Evolutionary conservation across 2,113 vertebrate species (phyloP), one percentile per base, ranked within the genome.

Genomic region (Aythya baeri): DNA sequence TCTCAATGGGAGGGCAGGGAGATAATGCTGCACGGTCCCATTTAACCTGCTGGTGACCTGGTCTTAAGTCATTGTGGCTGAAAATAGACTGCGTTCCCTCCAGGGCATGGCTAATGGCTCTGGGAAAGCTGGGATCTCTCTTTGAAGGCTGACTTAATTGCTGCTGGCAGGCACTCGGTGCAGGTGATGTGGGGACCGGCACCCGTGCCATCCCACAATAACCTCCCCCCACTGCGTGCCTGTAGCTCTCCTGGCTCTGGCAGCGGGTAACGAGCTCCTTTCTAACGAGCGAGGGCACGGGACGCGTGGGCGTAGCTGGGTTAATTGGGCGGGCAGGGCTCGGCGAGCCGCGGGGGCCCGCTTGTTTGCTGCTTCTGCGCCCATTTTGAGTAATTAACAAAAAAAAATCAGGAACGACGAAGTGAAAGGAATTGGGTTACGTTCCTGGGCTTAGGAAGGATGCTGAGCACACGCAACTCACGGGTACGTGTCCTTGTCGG

Each of bases 21-120:
- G 92, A 89, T 95, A 78, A 89, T 94, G 83, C 91, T 83, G 87
- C 87, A 52, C 59, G 14, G 94, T 96, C 94, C 90, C 92, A 91
- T 97, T 96, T 97, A 96, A 97, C 97, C 97, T 95, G 92, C 92
- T 93, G 75, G 29, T 97, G 97, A 97, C 96, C 97, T 97, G 96
- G 93, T 91, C 97, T 95, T 50, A 96, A 97, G 96, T 97, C 97
- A 93, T 75, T 91, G 88, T 89, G 96, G 95, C 96, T 97, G 96
- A 96, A 97, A 97, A 97, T 96, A 97, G 93, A 83, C 63, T 2
- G 10, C 67, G 84, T 94, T 97, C 87, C 94, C 97, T 96, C 86
- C 94, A 61, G 96, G 97, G 96, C 97, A 96, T 1, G 11, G 93
- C 94, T 96, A 92, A 94, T 95, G 93, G 94, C 12, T 84, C 95